phyloP scores from a whole-genome alignment of 2,113 vertebrate genomes.

The Onychostruthus taczanowskii region DNA sequence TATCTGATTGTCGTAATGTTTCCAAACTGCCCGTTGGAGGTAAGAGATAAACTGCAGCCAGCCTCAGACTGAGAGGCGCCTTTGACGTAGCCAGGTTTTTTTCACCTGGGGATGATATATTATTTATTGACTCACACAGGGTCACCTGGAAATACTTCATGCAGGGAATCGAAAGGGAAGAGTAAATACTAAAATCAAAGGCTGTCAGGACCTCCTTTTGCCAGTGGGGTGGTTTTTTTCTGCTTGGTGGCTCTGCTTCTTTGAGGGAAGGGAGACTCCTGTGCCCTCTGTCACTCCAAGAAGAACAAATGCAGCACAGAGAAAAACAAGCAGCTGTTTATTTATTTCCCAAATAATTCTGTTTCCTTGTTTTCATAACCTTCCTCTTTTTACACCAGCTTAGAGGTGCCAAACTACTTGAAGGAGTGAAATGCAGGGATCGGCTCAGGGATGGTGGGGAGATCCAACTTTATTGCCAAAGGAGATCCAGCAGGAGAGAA shows the following conservation, averaged over 20 bases:
- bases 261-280: background rate
- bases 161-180: background rate
- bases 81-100: slow-evolving; percentile 1
- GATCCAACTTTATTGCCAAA: accelerated
- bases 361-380: background rate
- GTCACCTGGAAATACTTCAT: slow-evolving; percentile 53
- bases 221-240: background rate
- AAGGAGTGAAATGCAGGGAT: background rate
- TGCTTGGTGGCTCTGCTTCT: background rate
- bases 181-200: slow-evolving; percentile 22
- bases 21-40: slow-evolving; percentile 69
- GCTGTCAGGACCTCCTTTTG: background rate
- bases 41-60: slow-evolving; percentile 72
- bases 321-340: background rate
- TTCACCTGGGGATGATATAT: slow-evolving; percentile 44
- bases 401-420: background rate
- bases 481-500: background rate
- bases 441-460: background rate
- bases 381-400: background rate
- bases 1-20: slow-evolving; percentile 74
- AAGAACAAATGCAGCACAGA: background rate
- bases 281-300: background rate
- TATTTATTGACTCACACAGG: slow-evolving; percentile 60
- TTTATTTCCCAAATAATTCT: background rate
- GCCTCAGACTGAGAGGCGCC: slow-evolving; percentile 78